Base-by-base conservation (phyloP, 2,888 invertebrate species). In the Hybos culiciformis region DNA sequence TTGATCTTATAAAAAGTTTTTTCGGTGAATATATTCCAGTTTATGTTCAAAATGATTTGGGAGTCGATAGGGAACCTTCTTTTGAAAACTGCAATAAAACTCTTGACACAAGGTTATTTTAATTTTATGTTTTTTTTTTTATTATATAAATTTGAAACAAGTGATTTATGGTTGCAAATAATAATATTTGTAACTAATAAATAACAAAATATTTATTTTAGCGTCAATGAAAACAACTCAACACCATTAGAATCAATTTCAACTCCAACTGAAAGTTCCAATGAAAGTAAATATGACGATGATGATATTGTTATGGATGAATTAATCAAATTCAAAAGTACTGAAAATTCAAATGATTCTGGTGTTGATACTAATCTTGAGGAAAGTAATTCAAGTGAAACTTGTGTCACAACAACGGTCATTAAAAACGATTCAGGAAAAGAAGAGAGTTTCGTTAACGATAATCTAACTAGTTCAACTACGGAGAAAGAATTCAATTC, bases 11-110 rank as follows among this genome's bases (percentile, higher is more conserved):
- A 4, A 42, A 44, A 20, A 26, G 43, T 11, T 47, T 49, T 20
- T 49, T 46, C 32, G 47, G 40, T 32, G 46, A 44, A 34, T 49
- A 44, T 37, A 26, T 47, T 24, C 49, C 47, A 19, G 17, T 46
- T 7, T 48, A 48, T 33, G 43, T 44, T 2, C 33, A 44, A 19
- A 21, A 37, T 5, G 40, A 45, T 24, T n/a, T n/a, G n/a, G 48
- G 43, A 42, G 20, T 43, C n/a, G 18, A 19, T 18, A 20, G 9
- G 4, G 19, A 3, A 8, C 18, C n/a, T 20, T 5, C 6, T 7
- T 11, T 20, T 36, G 36, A 7, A 14, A 20, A 32, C n/a, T 17
- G 24, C 6, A 24, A 8, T 24, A 8, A 24, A 24, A 8, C 24
- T 24, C 11, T 24, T 11, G n/a, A n/a, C n/a, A n/a, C n/a, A n/a